These are phyloP conservation scores for Macropus fuliginosus DNA, from an alignment of 2,797 vertebrate genomes.

Conservation along the genomic window DNA sequence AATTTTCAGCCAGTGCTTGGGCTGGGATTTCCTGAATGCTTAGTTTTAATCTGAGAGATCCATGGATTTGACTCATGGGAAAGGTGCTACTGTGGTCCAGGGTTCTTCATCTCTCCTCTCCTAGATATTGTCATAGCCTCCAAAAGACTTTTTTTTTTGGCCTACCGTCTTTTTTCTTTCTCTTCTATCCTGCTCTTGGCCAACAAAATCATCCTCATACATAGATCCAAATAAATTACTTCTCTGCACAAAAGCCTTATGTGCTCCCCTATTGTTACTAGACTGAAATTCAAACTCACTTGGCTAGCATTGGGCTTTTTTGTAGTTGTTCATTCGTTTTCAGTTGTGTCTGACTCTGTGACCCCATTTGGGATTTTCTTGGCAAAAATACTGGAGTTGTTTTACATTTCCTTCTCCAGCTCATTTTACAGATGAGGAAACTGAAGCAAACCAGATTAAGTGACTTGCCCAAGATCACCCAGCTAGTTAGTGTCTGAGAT, in stretches of 20 bases:
- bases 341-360: no score
- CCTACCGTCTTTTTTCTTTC: no score
- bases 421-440: no score
- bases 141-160: neutral
- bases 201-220: neutral
- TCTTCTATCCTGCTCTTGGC: neutral
- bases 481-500: no score
- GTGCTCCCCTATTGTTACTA: neutral
- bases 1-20: neutral
- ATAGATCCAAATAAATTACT: neutral
- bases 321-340: no score
- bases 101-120: no score
- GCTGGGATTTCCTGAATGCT: neutral
- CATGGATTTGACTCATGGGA: neutral
- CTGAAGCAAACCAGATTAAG: no score
- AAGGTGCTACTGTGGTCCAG: no score
- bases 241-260: neutral
- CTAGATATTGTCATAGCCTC: neutral
- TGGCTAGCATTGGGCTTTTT: neutral
- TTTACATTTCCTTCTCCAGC: no score
- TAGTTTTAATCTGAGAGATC: neutral
- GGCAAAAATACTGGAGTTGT: no score
- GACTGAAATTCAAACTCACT: neutral
- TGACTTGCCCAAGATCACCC: no score
- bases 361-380: no score